These are phyloP conservation scores for Heterotis niloticus DNA, from an alignment of 2,113 vertebrate species.

Conservation along the genomic window DNA sequence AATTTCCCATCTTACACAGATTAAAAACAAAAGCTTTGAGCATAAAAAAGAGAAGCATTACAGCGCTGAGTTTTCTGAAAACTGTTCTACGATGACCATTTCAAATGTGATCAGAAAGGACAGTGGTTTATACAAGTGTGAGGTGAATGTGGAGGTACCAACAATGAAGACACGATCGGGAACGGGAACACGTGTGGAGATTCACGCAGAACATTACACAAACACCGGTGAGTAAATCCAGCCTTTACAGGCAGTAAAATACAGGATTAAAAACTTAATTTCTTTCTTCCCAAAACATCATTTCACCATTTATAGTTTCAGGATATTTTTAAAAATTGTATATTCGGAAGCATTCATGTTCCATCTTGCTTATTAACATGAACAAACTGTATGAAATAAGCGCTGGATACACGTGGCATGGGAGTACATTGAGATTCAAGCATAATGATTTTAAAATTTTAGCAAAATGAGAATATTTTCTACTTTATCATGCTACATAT, in stretches of 20 bases:
- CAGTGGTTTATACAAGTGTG: conserved; percentile 1
- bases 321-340: background rate
- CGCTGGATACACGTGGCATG: too few relatives aligned
- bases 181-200: background rate
- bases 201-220: background rate
- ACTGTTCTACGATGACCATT: conserved; percentile 18
- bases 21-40: too few relatives aligned
- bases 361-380: too few relatives aligned
- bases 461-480: too few relatives aligned
- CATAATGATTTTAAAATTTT: too few relatives aligned
- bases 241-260: background rate
- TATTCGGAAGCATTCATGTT: too few relatives aligned
- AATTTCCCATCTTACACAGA: too few relatives aligned
- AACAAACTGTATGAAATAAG: too few relatives aligned
- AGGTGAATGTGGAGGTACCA: background rate
- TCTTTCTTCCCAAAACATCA: background rate
- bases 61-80: background rate
- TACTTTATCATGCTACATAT: too few relatives aligned
- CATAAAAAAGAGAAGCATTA: background rate
- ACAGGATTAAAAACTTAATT: too few relatives aligned
- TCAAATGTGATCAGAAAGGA: background rate
- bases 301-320: background rate
- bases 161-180: rapidly evolving
- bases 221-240: background rate
- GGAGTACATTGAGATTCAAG: too few relatives aligned